Base-by-base conservation (phyloP, 2,797 vertebrate genomes). In the Sternarchorhynchus goeldii region DNA sequence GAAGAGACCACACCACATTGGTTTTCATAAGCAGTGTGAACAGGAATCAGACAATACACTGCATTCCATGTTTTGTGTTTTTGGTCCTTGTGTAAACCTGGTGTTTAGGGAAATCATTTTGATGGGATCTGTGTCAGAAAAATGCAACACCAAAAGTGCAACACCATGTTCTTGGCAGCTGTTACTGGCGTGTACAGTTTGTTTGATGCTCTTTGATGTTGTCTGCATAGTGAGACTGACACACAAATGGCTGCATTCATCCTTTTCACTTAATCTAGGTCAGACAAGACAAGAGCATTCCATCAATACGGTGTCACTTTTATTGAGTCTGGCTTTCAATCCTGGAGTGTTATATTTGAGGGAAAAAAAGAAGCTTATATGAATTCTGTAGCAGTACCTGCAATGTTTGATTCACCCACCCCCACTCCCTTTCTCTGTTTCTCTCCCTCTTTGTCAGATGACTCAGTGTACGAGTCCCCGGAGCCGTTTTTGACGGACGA, bases 401-500 rank as follows among this genome's bases (percentile, higher is more conserved):
- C 32, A 64, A 5, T 53, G 17, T 41, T 39, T 66, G 32, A n/a
- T 39, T 20, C 34, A 20, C 63, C 16, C 41, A 29, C 4, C 31
- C 20, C 20, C 55, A 41, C 21, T 31, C 56, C 20, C 36, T 12
- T 50, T 25, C 57, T 72, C n/a, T 34, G 31, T 64, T 39, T 39
- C 34, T 65, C 32, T 39, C 18, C 39, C 7, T 55, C 3, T 69
- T 60, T n/a, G 31, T 59, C 78, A 94, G 94, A 95, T 10, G 94
- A 95, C 91, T 94, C 92, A 20, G 90, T 95, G 25, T 95, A 95
- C 1, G 94, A 95, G 74, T 93, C 93, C 55, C 94, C 94, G 0
- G 94, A 95, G 86, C 94, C 94, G 17, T 94, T 95, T 85, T 93
- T 95, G 91, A 95, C 94, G 88, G 94, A 93, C 87, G 94, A 95